These are phyloP conservation scores for Tiaroga cobitis DNA, from an alignment of 2,797 vertebrate genomes.

Conservation along the genomic window DNA sequence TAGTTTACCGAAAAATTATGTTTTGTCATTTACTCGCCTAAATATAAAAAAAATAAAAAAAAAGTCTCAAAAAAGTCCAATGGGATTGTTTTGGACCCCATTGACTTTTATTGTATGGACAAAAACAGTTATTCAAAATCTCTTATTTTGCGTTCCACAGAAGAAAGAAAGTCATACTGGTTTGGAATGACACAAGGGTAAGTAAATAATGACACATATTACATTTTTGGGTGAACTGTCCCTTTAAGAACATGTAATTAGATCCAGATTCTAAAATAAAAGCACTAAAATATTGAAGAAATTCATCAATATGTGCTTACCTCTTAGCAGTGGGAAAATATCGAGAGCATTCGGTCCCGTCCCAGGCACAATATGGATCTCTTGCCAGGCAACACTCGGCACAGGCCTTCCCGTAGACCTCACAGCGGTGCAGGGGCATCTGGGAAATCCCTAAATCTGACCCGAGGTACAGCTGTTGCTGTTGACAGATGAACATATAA, in stretches of 20 bases:
- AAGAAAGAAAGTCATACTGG: neutral
- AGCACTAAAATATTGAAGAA: neutral
- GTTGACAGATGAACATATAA: conserved; percentile 63
- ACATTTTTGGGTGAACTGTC: neutral
- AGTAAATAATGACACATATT: neutral
- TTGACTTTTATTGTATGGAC: neutral
- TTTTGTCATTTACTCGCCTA: neutral
- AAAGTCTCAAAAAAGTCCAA: neutral
- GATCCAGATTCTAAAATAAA: neutral
- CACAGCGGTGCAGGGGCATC: conserved; percentile 94
- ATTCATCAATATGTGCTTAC: conserved; percentile 68
- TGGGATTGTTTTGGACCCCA: neutral
- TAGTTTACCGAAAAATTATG: neutral
- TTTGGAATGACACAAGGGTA: neutral
- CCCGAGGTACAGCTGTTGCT: conserved; percentile 98
- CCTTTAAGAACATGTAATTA: neutral
- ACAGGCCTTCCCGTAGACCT: conserved; percentile 95
- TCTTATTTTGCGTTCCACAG: neutral
- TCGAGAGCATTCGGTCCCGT: conserved; percentile 93
- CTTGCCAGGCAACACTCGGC: conserved; percentile 97
- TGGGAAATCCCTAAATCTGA: conserved; percentile 91
- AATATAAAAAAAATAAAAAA: neutral
- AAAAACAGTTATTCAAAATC: neutral
- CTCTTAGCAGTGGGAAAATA: conserved; percentile 98
- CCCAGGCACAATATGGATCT: conserved; percentile 99